Base-by-base conservation (phyloP, 2,797 vertebrate genomes). In the Labeo calbasu region DNA sequence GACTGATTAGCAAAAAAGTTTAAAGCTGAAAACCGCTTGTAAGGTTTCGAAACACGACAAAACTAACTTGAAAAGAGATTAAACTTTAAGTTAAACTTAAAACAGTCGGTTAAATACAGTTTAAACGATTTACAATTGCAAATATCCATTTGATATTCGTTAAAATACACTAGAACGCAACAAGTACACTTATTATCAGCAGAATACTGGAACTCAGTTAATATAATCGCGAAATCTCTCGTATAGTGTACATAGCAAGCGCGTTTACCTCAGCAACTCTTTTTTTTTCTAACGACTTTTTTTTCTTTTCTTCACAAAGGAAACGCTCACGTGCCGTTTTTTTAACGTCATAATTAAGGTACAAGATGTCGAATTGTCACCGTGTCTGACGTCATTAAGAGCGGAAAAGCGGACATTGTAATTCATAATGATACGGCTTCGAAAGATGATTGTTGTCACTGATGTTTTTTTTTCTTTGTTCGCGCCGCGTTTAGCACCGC, bases 321-420 rank as follows among this genome's bases (percentile, higher is more conserved):
- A 59, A 85, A 68, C 79, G 79, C 82, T 91, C 90, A 86, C 59
- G 88, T 83, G 84, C 84, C 88, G 84, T 87, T 87, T 90, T 80
- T 83, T 84, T 68, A 43, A 59, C 36, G 14, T 36, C 15, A 25
- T 48, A 28, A 66, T 10, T n/a, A 46, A 65, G 55, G 17, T 11
- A 55, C 3, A 61, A 25, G 14, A 77, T 61, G 14, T 46, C 23
- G 14, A 46, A 61, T 61, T 65, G 32, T 46, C 50, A 48, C 11
- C 1, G 17, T 11, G 70, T 36, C 8, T 76, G 19, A 55, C n/a
- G n/a, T 76, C 15, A 75, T 25, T 28, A 36, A 66, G 2, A 48
- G 3, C 5, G 5, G 43, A 63, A 50, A 50, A 65, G 14, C 2
- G 12, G 48, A 32, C 43, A 46, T 12, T 25, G 19, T 50, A 40